Base-by-base conservation (phyloP, 2,797 vertebrate genomes). In the Gouania willdenowi region DNA sequence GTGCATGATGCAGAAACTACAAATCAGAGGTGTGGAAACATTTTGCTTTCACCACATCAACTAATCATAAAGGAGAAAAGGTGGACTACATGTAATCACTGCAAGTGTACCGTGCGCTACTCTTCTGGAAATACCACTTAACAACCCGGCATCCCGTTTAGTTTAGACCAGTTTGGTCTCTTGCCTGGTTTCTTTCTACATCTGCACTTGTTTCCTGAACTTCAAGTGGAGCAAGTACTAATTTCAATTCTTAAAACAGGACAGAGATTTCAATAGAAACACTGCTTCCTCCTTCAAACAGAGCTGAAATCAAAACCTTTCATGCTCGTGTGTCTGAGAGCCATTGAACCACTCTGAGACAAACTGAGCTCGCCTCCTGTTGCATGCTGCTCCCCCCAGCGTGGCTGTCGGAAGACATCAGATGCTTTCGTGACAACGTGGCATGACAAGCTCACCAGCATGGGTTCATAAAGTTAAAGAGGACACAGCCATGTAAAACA, bases 381-480 rank as follows among this genome's bases (percentile, higher is more conserved):
- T 66, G 48, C 69, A 56, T 7, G 30, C 59, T 39, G 61, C 15
- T 40, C 43, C 56, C 45, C 41, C 57, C 35, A 72, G 70, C 64
- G 28, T 47, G 41, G 43, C 66, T 75, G 83, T 79, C 52, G 50
- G 55, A 62, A 26, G 47, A 59, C 55, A 81, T 84, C 71, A 81
- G 47, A 50, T 48, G 6, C 26, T 32, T 52, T 38, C 51, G 57
- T 5, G 32, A 65, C 55, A 78, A 75, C 35, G 12, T 46, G 56
- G 53, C 44, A 37, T 75, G 83, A 81, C 81, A 79, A 73, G 71
- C 63, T 70, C 66, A 75, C 59, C 66, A 70, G 68, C 57, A 15
- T 46, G 67, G 57, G 63, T 62, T 72, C 52, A 53, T 39, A 5
- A 46, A 59, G 74, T 67, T 53, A 61, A 71, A 41, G 40, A 75